phyloP scores from a whole-genome alignment of 1,140 invertebrate genomes.

The Ganaspis sp. region DNA sequence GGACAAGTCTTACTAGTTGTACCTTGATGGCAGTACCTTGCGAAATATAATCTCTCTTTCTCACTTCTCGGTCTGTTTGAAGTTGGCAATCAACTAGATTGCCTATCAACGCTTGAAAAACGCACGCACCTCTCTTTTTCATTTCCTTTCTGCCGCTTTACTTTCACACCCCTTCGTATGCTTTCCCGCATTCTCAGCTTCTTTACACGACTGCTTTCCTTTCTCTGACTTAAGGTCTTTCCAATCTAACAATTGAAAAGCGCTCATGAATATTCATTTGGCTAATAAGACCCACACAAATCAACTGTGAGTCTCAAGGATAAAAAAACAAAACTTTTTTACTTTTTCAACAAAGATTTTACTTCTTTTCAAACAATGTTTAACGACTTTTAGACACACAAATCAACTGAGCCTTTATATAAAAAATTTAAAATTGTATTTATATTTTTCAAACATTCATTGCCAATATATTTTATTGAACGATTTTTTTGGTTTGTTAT shows the following conservation, averaged over 20 bases:
- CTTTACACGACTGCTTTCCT: constrained; percentile 40
- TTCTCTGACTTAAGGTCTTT: constrained; percentile 46
- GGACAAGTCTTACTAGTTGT: constrained; percentile 8
- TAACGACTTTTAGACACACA: background rate
- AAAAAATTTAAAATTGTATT: no score
- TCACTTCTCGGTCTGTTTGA: constrained; percentile 69
- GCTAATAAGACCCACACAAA: background rate
- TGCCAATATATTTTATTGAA: no score
- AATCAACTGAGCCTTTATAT: no score
- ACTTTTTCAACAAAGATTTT: no score
- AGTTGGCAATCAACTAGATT: constrained; percentile 76
- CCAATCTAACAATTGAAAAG: constrained; percentile 13
- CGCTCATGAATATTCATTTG: background rate
- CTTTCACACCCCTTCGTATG: constrained; percentile 34
- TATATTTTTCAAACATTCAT: no score
- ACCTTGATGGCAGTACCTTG: constrained; percentile 40
- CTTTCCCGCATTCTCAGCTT: constrained; percentile 50
- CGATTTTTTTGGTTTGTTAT: no score
- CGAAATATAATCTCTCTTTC: constrained; percentile 48
- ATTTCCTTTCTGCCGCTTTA: constrained; percentile 49
- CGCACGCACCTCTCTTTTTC: constrained; percentile 48
- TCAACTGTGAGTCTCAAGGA: background rate
- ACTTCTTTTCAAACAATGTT: background rate
- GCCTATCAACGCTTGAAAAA: constrained; percentile 72
- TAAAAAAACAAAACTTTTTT: background rate